A percentile compares a stretch with the other conserved stretches of the same genome.
Evolutionary conservation across 2,888 invertebrate species (phyloP).

Genomic region (Erebia aethiops): DNA sequence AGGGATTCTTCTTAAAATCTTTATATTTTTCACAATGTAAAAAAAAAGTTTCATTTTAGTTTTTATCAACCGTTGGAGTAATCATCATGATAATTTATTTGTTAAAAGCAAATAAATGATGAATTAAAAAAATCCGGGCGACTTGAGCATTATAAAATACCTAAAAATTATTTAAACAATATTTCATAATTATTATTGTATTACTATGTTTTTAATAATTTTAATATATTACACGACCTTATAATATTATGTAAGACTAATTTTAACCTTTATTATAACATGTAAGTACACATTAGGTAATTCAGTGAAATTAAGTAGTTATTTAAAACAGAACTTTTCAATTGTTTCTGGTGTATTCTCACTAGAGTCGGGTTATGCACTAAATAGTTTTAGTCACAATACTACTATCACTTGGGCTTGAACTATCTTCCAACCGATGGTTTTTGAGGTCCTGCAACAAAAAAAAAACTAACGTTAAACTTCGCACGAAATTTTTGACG

Average conservation of each 20-base stretch:
- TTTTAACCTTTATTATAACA: background rate
- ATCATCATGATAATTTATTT: background rate
- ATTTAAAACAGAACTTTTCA: slow-evolving; percentile 23
- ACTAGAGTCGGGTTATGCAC: slow-evolving; percentile 78
- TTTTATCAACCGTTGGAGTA: too few relatives aligned
- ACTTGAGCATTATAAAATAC: slow-evolving; percentile 35
- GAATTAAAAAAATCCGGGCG: slow-evolving; percentile 6
- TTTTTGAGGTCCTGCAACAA: slow-evolving; percentile 72
- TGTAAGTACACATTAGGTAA: slow-evolving; percentile 30
- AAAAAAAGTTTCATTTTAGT: too few relatives aligned
- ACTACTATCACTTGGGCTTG: slow-evolving; percentile 77
- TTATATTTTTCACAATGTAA: too few relatives aligned
- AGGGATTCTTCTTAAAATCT: too few relatives aligned
- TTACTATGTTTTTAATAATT: background rate
- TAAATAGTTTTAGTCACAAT: slow-evolving; percentile 81
- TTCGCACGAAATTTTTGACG: background rate
- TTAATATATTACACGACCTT: slow-evolving; percentile 13
- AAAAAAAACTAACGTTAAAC: slow-evolving; percentile 2
- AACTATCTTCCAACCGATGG: slow-evolving; percentile 66
- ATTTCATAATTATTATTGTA: background rate
- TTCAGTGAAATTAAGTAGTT: slow-evolving; percentile 18
- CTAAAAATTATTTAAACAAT: slow-evolving; percentile 3
- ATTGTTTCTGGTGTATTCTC: slow-evolving; percentile 51
- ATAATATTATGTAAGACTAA: background rate
- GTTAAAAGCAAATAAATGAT: background rate